Evolutionary conservation across 1,140 invertebrate species (phyloP).

Genomic region (Lordiphosa collinella): DNA sequence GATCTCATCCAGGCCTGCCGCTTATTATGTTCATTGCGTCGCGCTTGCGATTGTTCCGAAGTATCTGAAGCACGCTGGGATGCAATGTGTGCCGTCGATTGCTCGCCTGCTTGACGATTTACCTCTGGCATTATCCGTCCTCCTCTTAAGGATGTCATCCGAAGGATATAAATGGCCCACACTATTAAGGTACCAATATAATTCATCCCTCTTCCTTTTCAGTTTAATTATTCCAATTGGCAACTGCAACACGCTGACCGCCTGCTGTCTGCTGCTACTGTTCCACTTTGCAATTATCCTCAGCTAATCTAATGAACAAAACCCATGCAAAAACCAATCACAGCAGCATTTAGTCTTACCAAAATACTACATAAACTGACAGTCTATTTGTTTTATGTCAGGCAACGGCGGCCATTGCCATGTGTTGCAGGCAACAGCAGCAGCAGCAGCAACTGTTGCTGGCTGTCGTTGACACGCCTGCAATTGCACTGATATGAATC

Average conservation of each 20-base stretch:
- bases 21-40: too few relatives aligned
- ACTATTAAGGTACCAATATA: too few relatives aligned
- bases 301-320: conserved; percentile 28
- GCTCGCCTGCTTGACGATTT: too few relatives aligned
- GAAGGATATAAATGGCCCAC: too few relatives aligned
- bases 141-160: too few relatives aligned
- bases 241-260: background rate
- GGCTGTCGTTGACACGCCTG: conserved; percentile 64
- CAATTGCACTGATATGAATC: conserved; percentile 71
- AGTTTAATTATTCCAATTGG: too few relatives aligned
- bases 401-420: conserved; percentile 40
- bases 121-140: too few relatives aligned
- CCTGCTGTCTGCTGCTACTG: background rate
- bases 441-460: conserved; percentile 28
- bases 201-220: too few relatives aligned
- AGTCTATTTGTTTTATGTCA: conserved; percentile 76
- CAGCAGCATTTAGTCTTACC: conserved; percentile 67
- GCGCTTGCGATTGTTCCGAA: too few relatives aligned
- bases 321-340: conserved; percentile 49
- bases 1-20: too few relatives aligned
- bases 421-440: conserved; percentile 8
- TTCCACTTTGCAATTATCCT: conserved; percentile 8
- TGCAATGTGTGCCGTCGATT: too few relatives aligned
- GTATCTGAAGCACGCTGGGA: too few relatives aligned
- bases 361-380: conserved; percentile 72